phyloP scores from a whole-genome alignment of 2,113 vertebrate genomes.

The Ctenodactylus gundi region DNA sequence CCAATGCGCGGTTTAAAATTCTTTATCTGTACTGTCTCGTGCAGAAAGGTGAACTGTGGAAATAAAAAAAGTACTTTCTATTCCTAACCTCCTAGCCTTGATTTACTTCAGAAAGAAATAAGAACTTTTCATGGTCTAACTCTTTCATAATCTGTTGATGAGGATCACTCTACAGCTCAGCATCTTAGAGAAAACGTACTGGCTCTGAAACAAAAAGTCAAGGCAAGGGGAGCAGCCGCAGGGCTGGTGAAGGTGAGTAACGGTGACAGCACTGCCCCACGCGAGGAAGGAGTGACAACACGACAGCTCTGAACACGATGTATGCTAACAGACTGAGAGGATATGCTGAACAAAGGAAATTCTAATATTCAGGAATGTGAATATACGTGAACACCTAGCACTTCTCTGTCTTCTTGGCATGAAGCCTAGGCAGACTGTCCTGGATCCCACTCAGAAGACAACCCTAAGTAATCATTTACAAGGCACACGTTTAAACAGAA shows the following conservation, averaged over 20 bases:
- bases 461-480: background rate
- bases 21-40: background rate
- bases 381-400: background rate
- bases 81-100: background rate
- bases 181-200: constrained; percentile 3
- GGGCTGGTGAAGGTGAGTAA: too few relatives aligned
- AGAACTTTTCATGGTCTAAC: background rate
- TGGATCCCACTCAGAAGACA: background rate
- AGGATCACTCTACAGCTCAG: background rate
- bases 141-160: constrained; percentile 18
- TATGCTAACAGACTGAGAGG: background rate
- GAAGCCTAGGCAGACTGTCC: background rate
- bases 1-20: constrained; percentile 24
- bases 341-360: background rate
- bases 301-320: background rate
- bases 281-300: background rate
- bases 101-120: constrained; percentile 42
- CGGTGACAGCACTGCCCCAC: background rate
- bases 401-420: background rate
- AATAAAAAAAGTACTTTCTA: background rate
- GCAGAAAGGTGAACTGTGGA: background rate
- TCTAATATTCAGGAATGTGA: background rate
- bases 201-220: constrained; percentile 2
- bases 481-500: background rate
- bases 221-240: background rate